Evolutionary conservation across 1,140 invertebrate genomes (phyloP), one percentile per base, ranked within the genome.

Genomic region (Drosophila kepulauana): DNA sequence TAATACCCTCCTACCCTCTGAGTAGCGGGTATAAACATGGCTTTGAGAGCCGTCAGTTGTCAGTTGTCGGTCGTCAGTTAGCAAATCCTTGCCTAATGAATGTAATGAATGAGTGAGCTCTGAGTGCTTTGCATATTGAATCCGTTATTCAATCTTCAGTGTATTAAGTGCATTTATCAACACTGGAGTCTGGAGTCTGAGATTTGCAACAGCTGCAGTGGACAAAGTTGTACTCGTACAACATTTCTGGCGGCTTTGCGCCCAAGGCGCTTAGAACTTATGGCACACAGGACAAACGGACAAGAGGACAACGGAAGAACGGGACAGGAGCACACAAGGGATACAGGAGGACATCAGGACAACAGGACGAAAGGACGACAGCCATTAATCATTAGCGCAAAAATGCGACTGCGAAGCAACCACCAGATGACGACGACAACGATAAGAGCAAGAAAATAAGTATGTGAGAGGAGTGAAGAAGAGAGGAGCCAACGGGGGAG

Each of bases 361-460:
- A n/a, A 61, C 57, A 30, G 59, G 28, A 48, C 6, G 13, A 69
- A 69, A 73, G 67, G 67, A 80, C 46, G 84, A 80, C 69, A 79
- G 63, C 85, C 84, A 88, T 88, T 88, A 88, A 88, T 88, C 84
- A 89, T 88, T 88, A 88, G 84, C 77, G 80, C 69, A 65, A 75
- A 88, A 88, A 80, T 81, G 78, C 85, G 67, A 69, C 58, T 84
- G 77, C 46, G 20, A 48, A 54, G 69, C 70, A 61, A 63, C 69
- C 78, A 77, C 74, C 63, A 67, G 59, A 45, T 38, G 35, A 74
- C 49, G 48, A 66, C 33, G 41, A 48, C 41, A 16, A 30, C 25
- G 35, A 52, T 48, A 59, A 25, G 15, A 51, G n/a, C 11, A 16
- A 8, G 30, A 13, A n/a, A 8, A 3, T 52, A 48, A 16, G 33